phyloP scores from a whole-genome alignment of 2,113 vertebrate genomes.

The Sander lucioperca region DNA sequence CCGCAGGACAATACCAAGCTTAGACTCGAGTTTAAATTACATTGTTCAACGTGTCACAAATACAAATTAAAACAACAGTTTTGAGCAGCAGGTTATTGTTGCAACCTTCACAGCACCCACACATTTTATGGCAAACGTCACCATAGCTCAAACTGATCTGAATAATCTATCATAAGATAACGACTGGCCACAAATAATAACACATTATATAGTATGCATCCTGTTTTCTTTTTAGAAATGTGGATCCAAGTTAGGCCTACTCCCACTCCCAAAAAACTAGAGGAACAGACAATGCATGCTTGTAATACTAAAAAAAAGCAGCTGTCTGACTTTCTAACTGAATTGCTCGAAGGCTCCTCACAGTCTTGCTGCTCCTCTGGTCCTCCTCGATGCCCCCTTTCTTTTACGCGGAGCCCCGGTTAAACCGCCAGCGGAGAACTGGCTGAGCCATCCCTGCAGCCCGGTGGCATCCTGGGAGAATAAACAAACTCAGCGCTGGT shows the following conservation, averaged over 20 bases:
- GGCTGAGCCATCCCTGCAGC: conserved; percentile 20
- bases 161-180: not conserved
- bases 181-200: conserved; percentile 22
- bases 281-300: conserved; percentile 10
- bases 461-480: conserved; percentile 43
- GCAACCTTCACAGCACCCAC: not conserved
- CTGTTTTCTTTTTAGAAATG: conserved; percentile 8
- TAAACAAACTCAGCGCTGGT: conserved; percentile 61
- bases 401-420: conserved; percentile 45
- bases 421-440: conserved; percentile 32
- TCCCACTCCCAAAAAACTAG: not conserved
- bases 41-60: conserved; percentile 62
- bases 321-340: conserved; percentile 27
- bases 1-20: conserved; percentile 66
- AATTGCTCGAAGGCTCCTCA: conserved; percentile 54
- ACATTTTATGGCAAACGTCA: not conserved
- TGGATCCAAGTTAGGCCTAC: conserved; percentile 4
- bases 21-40: conserved; percentile 68
- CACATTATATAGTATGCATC: conserved; percentile 7
- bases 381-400: conserved; percentile 38
- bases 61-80: conserved; percentile 73
- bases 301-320: conserved; percentile 15
- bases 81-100: conserved; percentile 56
- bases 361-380: conserved; percentile 49
- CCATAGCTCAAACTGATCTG: conserved; percentile 19